Base-by-base conservation (phyloP, 2,113 vertebrate species). In the Ictalurus furcatus region DNA sequence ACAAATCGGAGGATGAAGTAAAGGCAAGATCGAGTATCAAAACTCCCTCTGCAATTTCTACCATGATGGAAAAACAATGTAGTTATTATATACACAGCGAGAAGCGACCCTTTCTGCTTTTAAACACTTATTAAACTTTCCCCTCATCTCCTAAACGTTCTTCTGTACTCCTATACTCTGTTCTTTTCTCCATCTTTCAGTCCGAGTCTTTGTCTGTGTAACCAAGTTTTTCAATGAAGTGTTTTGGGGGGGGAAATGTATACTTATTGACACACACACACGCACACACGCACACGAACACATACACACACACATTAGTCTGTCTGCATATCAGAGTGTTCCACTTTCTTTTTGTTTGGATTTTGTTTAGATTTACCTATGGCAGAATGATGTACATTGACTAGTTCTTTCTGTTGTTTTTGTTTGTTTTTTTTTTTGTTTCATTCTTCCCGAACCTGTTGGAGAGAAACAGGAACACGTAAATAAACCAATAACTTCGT, bases 401-500 rank as follows among this genome's bases (percentile, higher is more conserved):
- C 81, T 80, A 73, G 85, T 11, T 87, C 54, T 71, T 69, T 82
- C 25, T 80, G 56, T 19, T 87, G 44, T 48, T 74, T 86, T 81
- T 81, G 28, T 25, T 11, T 16, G 4, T 23, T 86, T 76, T 78
- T 87, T 74, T 83, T 74, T 81, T 40, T 40, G 14, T 89, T 63
- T 73, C 44, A 63, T 84, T 89, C 81, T 80, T 79, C 73, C 52
- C 21, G n/a, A 11, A 11, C 37, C 69, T 90, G 90, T 89, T 89
- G 13, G 11, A 76, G 44, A 67, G 40, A 59, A 84, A 84, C 79
- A 54, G 84, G 76, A 84, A 37, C 48, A 56, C 67, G 28, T 67
- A 87, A 90, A 90, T 84, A 78, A 87, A 86, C 58, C 67, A 79
- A 85, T 89, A 89, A 91, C 85, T 44, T 80, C 23, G 89, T 83